Evolutionary conservation across 2,888 invertebrate genomes (phyloP), one percentile per base, ranked within the genome.

Genomic region (Nemotelus nigrinus): DNA sequence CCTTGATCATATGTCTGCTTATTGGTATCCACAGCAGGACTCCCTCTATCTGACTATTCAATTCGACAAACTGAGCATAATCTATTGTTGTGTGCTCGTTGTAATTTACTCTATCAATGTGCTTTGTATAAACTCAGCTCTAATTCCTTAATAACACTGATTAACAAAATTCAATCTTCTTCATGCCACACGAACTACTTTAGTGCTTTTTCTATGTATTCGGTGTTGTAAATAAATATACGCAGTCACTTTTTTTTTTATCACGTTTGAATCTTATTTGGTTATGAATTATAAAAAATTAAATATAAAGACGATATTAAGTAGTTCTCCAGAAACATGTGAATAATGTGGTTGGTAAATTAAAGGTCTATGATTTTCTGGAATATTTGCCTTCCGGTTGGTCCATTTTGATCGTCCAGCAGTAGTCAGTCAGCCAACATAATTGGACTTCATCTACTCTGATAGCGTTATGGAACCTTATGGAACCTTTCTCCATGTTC

Each of bases 401-500:
- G 63, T 63, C 63, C 41, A 39, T 63, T 63, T 63, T 63, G 7
- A 63, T n/a, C 63, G 63, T 63, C 63, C 63, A 63, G 25, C 43
- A 63, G 63, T 39, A n/a, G n/a, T n/a, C n/a, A 63, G 8, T 63
- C 63, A 3, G 63, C 41, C 63, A 25, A 63, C n/a, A n/a, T n/a
- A n/a, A n/a, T n/a, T n/a, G n/a, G n/a, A n/a, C n/a, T n/a, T n/a
- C n/a, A 63, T 63, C 43, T 63, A 8, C 41, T 43, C 63, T 63
- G 39, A 63, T 63, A 63, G 63, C 63, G 63, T 43, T n/a, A n/a
- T n/a, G n/a, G n/a, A n/a, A n/a, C n/a, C n/a, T 63, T 39, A 63
- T 63, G 63, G 41, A 63, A 63, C 63, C 50, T 50, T 39, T 53
- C 43, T 43, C 43, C 43, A 50, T 85, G 85, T 77, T 85, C 84